Percentiles rank a stretch among this genome's conserved stretches.
Conservation (phyloP, 2,113 vertebrate species). For the Pseudorectes ferrugineus region DNA sequence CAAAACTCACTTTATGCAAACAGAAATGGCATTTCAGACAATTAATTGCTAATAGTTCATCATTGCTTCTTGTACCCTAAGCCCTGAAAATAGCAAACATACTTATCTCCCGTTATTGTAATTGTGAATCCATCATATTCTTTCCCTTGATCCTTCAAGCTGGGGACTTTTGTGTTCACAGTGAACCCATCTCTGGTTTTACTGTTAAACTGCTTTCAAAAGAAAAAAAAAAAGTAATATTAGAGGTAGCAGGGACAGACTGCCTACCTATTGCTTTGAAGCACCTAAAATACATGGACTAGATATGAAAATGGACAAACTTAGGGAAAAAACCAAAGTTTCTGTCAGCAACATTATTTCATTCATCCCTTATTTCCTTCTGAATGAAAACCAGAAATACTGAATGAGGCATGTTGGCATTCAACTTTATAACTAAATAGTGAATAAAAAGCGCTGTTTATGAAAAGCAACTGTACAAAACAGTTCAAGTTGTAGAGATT, state of each 20-base stretch:
- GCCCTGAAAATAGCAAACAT: constrained; percentile 5
- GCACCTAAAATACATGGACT: background rate
- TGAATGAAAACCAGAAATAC: background rate
- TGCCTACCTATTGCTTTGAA: background rate
- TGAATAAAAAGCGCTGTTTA: background rate
- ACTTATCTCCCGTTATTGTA: constrained; percentile 98
- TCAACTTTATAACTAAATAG: background rate
- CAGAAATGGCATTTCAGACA: background rate
- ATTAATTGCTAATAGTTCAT: background rate
- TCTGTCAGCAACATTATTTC: background rate
- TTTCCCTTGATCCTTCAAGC: constrained; percentile 89
- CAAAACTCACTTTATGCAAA: background rate
- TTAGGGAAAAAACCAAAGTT: background rate
- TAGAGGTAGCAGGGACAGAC: background rate
- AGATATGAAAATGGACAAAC: background rate
- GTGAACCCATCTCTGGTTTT: constrained; percentile 99
- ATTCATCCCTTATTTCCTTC: background rate
- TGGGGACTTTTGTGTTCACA: constrained; percentile 96
- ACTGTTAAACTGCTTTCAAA: constrained; percentile 96
- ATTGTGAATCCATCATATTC: constrained; percentile 96
- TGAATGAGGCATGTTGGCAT: background rate
- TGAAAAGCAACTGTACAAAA: background rate
- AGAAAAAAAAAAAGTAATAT: constrained; percentile 19
- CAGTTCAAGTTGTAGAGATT: background rate
- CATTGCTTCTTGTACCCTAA: background rate